Base-by-base conservation (phyloP, 2,113 vertebrate species). In the Esox niger region DNA sequence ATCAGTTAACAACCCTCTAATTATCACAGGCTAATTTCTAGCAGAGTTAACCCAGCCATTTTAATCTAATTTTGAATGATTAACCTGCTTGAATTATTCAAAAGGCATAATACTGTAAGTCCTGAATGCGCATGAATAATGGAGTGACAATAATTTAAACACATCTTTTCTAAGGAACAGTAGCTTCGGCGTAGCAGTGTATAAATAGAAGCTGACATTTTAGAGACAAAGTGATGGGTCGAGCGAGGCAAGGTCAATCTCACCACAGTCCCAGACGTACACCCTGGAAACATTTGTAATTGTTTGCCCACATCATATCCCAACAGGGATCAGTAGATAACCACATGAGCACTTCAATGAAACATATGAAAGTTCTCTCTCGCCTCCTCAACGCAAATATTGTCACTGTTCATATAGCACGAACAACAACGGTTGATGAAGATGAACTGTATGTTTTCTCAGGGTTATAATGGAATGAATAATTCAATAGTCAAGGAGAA, bases 121-220 rank as follows among this genome's bases (percentile, higher is more conserved):
- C 76, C 79, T 73, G 77, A 79, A 77, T 70, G 76, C 69, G 64
- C 68, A 81, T 86, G 64, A 88, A 83, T 86, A 76, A 87, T 79
- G 75, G 46, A 83, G 77, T 58, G 68, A 62, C 61, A 68, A 69
- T 86, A 66, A 76, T 81, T 79, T 67, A 57, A 70, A 79, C 75
- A 69, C 71, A 78, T 64, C 67, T 69, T 43, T 84, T 59, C 63
- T 65, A 62, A 20, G 62, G 56, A 72, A 43, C 66, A 20, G 13
- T 49, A 26, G n/a, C 61, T 43, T 21, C 32, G 30, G 17, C 55
- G n/a, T 32, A 8, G n/a, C 56, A 59, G 57, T n/a, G 6, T 59
- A 59, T 59, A 31, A 59, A 59, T 59, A 59, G 57, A 27, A 31
- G 29, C 11, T 59, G 15, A 13, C 56, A 31, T 31, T 30, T 30